These are phyloP conservation scores for Lycia hirtaria DNA, from an alignment of 2,888 invertebrate species.

Conservation along the genomic window DNA sequence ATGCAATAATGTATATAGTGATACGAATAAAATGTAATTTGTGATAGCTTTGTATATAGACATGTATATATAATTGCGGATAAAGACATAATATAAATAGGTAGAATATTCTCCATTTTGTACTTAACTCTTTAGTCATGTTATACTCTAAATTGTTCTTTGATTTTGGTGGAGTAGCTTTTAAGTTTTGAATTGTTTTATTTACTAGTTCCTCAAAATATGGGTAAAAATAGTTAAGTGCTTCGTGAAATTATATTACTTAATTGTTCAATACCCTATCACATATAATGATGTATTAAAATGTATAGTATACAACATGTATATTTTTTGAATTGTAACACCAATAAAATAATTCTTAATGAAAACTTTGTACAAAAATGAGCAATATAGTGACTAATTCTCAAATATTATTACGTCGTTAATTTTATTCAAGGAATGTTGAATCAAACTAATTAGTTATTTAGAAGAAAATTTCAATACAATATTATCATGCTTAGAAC, in stretches of 20 bases:
- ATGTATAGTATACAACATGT: constrained; percentile 64
- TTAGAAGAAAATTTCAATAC: constrained; percentile 60
- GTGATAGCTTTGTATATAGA: constrained; percentile 84
- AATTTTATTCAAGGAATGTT: constrained; percentile 76
- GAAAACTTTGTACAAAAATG: constrained; percentile 85
- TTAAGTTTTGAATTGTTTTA: constrained; percentile 60
- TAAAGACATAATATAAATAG: constrained; percentile 66
- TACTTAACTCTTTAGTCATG: constrained; percentile 77
- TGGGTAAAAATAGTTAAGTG: constrained; percentile 65
- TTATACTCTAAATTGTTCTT: constrained; percentile 50
- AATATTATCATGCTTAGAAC: constrained; percentile 58
- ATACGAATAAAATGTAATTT: constrained; percentile 81
- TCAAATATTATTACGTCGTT: constrained; percentile 66
- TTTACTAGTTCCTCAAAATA: constrained; percentile 71
- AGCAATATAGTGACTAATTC: constrained; percentile 82
- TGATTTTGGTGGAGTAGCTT: constrained; percentile 54
- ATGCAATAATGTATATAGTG: constrained; percentile 85
- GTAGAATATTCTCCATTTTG: constrained; percentile 71
- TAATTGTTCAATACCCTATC: constrained; percentile 55
- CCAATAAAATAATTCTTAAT: constrained; percentile 76
- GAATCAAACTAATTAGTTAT: constrained; percentile 73
- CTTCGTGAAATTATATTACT: constrained; percentile 64
- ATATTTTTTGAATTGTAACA: constrained; percentile 81
- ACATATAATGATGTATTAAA: constrained; percentile 66
- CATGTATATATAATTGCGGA: constrained; percentile 77